Base-by-base conservation (phyloP, 2,797 vertebrate genomes). In the Xenentodon cancila region DNA sequence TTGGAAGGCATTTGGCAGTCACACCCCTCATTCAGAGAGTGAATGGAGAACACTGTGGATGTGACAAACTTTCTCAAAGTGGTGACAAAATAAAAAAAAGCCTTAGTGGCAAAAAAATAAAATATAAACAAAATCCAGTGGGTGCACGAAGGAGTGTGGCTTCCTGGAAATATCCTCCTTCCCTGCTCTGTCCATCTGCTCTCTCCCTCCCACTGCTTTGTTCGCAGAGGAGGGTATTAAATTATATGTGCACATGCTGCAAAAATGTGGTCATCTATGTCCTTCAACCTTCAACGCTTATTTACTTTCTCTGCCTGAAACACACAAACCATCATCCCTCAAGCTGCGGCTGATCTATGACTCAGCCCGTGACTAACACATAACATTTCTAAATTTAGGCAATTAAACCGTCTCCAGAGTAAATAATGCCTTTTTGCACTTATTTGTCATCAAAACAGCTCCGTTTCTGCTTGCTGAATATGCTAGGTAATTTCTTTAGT, bases 1-100 rank as follows among this genome's bases (percentile, higher is more conserved):
- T 56, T 16, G 68, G 76, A 73, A 85, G 79, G 85, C 82, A 84
- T 80, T 79, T 21, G 3, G 55, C 64, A 45, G 83, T 77, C 88
- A 90, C 92, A 86, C 88, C 89, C 90, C 89, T 90, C 88, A 90
- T 91, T 92, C 89, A 90, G 54, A 86, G 77, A 78, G 76, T 90
- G 68, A 88, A 86, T 86, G 86, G 67, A 75, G 64, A 87, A 73
- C 68, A 80, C 69, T 77, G 82, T 79, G 73, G 67, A 77, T 22
- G 25, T 9, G 21, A 51, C 47, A 46, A 19, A 50, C 44, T 46
- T 44, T 74, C 46, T 49, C 30, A 18, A 51, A 34, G 47, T 66
- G 61, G 67, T 17, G 59, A n/a, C 7, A 49, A 49, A 21, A 15
- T 20, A 17, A 22, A 46, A 12, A 53, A 51, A 18, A 25, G 59